These are phyloP conservation scores for Andrena minutula DNA, from an alignment of 2,888 invertebrate genomes.

Conservation along the genomic window DNA sequence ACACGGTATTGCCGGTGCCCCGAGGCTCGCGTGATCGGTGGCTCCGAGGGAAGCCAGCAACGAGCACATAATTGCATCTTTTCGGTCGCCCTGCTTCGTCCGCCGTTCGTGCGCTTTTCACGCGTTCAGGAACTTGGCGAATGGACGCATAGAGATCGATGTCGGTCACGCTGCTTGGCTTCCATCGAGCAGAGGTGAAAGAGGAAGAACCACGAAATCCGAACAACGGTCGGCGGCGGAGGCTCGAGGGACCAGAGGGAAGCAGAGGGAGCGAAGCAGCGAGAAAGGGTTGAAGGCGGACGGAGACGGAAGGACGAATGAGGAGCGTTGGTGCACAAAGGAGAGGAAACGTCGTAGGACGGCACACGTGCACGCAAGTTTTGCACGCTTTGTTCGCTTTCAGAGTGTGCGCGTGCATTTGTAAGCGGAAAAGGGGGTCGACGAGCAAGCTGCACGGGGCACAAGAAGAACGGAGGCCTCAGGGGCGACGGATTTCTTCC, in stretches of 20 bases:
- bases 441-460: slow-evolving; percentile 69
- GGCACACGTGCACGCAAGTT: slow-evolving; percentile 51
- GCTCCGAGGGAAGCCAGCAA: background rate
- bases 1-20: slow-evolving; percentile 13
- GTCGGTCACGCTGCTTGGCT: slow-evolving; percentile 9
- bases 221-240: background rate
- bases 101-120: background rate
- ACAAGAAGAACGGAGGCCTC: slow-evolving; percentile 62
- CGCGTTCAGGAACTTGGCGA: background rate
- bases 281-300: slow-evolving; percentile 28
- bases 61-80: slow-evolving; percentile 17
- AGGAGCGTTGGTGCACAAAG: slow-evolving; percentile 77
- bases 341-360: slow-evolving; percentile 76
- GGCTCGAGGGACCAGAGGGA: background rate
- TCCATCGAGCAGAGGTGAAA: background rate
- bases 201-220: slow-evolving; percentile 9
- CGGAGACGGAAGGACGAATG: slow-evolving; percentile 72
- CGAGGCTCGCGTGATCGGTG: slow-evolving; percentile 15
- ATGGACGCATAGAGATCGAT: no score
- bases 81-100: background rate
- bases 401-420: slow-evolving; percentile 55
- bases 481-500: slow-evolving; percentile 40
- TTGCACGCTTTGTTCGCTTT: slow-evolving; percentile 64
- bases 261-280: background rate
- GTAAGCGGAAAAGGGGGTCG: slow-evolving; percentile 74